A percentile compares a stretch with the other conserved stretches of the same genome.
phyloP scores from a whole-genome alignment of 1,140 invertebrate genomes.

The Meloidogyne hapla region DNA sequence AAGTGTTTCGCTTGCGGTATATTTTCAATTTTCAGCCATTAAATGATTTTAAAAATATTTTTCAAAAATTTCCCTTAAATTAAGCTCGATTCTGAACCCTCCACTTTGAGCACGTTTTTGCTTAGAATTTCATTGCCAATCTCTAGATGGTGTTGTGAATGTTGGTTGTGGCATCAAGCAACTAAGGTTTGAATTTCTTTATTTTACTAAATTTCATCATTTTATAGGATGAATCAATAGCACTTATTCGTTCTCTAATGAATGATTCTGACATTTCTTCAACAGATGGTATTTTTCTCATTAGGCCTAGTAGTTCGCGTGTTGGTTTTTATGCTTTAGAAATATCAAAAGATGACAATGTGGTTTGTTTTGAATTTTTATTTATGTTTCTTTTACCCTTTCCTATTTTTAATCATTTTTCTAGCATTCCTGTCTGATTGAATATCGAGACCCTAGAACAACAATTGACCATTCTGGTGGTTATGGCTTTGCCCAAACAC shows the following conservation, averaged over 20 bases:
- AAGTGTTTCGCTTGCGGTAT: constrained; percentile 25
- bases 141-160: constrained; percentile 23
- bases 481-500: constrained; percentile 48
- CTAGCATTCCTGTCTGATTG: constrained; percentile 44
- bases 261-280: constrained; percentile 11
- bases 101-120: constrained; percentile 24
- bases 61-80: background rate
- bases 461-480: constrained; percentile 37
- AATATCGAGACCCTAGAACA: constrained; percentile 45
- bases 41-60: background rate
- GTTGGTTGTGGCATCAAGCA: constrained; percentile 34
- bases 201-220: background rate
- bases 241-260: background rate
- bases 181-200: background rate
- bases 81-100: constrained; percentile 37
- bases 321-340: constrained; percentile 49
- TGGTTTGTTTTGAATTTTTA: constrained; percentile 18
- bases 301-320: constrained; percentile 45
- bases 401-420: background rate
- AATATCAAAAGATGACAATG: constrained; percentile 39
- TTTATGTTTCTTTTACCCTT: background rate
- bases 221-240: constrained; percentile 16
- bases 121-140: constrained; percentile 30
- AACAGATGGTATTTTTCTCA: constrained; percentile 50
- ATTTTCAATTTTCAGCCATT: background rate